These are phyloP conservation scores for Lepus oiostolus DNA, from an alignment of 2,797 vertebrate species.

Conservation along the genomic window DNA sequence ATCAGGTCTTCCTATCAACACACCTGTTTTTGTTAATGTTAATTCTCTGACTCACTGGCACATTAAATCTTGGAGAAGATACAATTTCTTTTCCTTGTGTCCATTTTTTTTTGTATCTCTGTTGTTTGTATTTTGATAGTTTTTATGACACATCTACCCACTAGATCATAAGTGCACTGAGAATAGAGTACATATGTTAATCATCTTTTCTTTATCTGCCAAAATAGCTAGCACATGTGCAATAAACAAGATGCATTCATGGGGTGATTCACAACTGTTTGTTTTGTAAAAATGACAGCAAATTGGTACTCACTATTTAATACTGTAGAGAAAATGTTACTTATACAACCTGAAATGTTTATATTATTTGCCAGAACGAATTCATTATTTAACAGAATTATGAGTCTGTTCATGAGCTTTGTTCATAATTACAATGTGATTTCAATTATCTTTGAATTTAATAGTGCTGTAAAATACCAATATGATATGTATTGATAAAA, in stretches of 20 bases:
- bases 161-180: background rate
- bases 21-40: background rate
- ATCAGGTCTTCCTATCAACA: background rate
- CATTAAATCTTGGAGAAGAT: conserved; percentile 18
- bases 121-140: background rate
- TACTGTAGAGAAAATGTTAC: background rate
- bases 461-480: conserved; percentile 51
- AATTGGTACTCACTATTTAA: background rate
- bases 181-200: background rate
- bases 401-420: conserved; percentile 19
- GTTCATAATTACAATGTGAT: conserved; percentile 50
- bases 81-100: background rate
- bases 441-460: conserved; percentile 71
- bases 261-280: background rate
- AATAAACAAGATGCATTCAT: conserved; percentile 27
- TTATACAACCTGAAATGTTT: conserved; percentile 25
- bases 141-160: background rate
- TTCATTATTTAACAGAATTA: conserved; percentile 64
- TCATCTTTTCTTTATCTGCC: background rate
- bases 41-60: background rate
- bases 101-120: background rate
- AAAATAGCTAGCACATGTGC: background rate
- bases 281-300: conserved; percentile 49
- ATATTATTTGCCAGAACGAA: conserved; percentile 18
- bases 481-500: conserved; percentile 32